A percentile compares a stretch with the other conserved stretches of the same genome.
phyloP scores from a whole-genome alignment of 2,888 invertebrate genomes.

The Eupelmus urozonus region DNA sequence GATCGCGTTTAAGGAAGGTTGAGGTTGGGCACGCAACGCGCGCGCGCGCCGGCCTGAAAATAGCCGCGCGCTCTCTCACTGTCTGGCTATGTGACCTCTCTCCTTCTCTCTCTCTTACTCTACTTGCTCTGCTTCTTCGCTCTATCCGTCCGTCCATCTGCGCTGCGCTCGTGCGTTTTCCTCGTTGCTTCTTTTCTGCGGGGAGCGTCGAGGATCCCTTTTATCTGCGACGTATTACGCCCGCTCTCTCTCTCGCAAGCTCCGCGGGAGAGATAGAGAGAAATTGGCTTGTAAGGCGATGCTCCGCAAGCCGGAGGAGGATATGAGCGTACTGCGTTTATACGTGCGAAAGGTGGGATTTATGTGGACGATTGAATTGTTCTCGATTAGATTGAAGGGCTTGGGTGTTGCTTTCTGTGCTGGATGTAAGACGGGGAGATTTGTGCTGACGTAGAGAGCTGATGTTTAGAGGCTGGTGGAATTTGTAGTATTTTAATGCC shows the following conservation, averaged over 20 bases:
- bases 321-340: too few species aligned
- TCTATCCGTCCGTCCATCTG: constrained; percentile 14
- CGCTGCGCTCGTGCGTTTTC: neutral
- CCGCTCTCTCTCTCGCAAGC: neutral
- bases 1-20: constrained; percentile 60
- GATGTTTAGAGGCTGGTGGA: too few species aligned
- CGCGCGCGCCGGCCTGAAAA: too few species aligned
- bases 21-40: constrained; percentile 60
- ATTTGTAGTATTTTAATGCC: too few species aligned
- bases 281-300: neutral
- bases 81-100: constrained; percentile 73
- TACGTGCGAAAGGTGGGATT: neutral
- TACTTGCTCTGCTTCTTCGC: neutral
- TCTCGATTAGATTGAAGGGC: neutral
- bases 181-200: neutral
- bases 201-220: constrained; percentile 7
- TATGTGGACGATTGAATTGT: constrained; percentile 2
- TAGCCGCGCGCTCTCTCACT: constrained; percentile 72
- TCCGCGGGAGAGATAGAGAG: neutral
- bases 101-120: constrained; percentile 47
- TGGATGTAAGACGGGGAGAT: too few species aligned
- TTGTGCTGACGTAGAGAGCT: too few species aligned
- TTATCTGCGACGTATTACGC: constrained; percentile 12
- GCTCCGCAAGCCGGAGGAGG: neutral
- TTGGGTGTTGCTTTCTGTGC: too few species aligned